These are phyloP conservation scores for Drosophila trapezifrons DNA, from an alignment of 1,140 invertebrate genomes.

Conservation along the genomic window DNA sequence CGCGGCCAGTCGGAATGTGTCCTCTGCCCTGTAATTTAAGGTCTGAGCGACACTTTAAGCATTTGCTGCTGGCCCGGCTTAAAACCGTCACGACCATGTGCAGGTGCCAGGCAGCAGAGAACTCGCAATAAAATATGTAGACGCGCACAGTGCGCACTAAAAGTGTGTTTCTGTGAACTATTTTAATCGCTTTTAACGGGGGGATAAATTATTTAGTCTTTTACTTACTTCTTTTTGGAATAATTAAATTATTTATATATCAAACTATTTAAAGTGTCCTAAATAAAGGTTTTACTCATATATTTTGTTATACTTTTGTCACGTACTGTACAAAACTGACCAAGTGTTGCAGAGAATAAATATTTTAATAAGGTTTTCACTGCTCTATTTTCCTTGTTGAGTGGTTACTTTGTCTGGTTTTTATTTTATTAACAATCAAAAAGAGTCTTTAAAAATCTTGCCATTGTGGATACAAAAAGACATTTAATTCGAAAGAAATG, in stretches of 20 bases:
- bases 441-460: background rate
- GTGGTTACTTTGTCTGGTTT: constrained; percentile 11
- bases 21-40: constrained; percentile 53
- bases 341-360: constrained; percentile 38
- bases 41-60: constrained; percentile 53
- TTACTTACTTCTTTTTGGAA: too few relatives aligned
- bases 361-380: constrained; percentile 29
- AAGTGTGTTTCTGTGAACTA: background rate
- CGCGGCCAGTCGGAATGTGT: constrained; percentile 23
- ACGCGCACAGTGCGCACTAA: background rate
- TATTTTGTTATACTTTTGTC: background rate
- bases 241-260: background rate
- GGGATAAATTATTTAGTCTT: background rate
- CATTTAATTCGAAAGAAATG: background rate
- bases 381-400: constrained; percentile 15
- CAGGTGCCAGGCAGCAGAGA: constrained; percentile 22
- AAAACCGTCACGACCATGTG: constrained; percentile 22
- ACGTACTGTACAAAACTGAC: constrained; percentile 13
- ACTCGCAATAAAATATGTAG: constrained; percentile 43
- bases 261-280: too few relatives aligned
- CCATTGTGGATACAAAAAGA: background rate
- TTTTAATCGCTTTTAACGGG: background rate
- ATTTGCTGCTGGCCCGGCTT: constrained; percentile 33
- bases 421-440: constrained; percentile 6
- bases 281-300: background rate